Conservation (phyloP, 2,113 vertebrate species). For the Siniperca chuatsi region DNA sequence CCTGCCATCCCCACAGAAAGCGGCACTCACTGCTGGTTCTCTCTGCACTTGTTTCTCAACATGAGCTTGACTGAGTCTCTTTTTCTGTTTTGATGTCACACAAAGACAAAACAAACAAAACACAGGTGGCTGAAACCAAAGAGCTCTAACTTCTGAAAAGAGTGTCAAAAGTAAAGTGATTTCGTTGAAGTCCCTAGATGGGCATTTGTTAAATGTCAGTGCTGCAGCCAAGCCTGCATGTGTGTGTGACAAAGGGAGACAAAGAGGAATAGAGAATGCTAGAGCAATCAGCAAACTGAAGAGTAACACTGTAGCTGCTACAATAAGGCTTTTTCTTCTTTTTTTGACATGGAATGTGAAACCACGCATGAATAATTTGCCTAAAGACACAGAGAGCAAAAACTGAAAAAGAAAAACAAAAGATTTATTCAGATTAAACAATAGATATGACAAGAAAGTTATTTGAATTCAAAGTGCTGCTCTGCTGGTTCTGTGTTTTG, state of each 20-base stretch:
- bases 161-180: slow-evolving; percentile 20
- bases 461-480: slow-evolving; percentile 49
- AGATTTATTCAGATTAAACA: slow-evolving; percentile 48
- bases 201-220: slow-evolving; percentile 57
- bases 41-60: slow-evolving; percentile 27
- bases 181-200: slow-evolving; percentile 44
- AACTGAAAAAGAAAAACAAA: neutral
- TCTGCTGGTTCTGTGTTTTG: slow-evolving; percentile 43
- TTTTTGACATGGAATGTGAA: slow-evolving; percentile 39
- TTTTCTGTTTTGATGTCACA: slow-evolving; percentile 32
- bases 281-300: neutral
- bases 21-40: slow-evolving; percentile 3
- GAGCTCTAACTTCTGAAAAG: slow-evolving; percentile 33
- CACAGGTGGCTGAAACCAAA: slow-evolving; percentile 50
- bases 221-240: neutral
- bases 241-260: neutral
- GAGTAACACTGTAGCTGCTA: slow-evolving; percentile 15
- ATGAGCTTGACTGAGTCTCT: slow-evolving; percentile 9
- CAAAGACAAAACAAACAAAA: slow-evolving; percentile 21
- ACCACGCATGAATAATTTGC: slow-evolving; percentile 54
- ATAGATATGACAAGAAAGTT: slow-evolving; percentile 42
- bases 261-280: neutral
- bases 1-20: slow-evolving; percentile 39
- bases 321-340: slow-evolving; percentile 18
- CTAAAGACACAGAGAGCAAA: slow-evolving; percentile 35